phyloP scores from a whole-genome alignment of 2,797 vertebrate species.

The Sardinella longiceps region DNA sequence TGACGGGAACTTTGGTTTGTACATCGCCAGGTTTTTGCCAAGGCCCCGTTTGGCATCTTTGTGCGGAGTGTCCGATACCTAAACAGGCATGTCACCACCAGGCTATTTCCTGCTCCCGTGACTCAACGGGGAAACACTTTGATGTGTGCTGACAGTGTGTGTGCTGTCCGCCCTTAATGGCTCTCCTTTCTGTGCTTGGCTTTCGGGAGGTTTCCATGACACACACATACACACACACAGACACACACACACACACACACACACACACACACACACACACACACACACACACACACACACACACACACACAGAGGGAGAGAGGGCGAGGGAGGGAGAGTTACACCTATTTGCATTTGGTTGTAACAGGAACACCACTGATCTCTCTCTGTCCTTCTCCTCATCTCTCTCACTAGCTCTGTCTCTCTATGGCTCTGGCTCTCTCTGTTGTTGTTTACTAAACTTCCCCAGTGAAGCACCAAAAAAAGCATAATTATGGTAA shows the following conservation, averaged over 20 bases:
- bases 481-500: constrained; percentile 1
- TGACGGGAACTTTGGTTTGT: background rate
- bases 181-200: background rate
- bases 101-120: constrained; percentile 14
- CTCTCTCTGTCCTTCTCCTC: background rate
- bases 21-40: background rate
- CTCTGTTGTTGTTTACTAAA: background rate
- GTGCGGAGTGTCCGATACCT: background rate
- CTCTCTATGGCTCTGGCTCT: too few species aligned
- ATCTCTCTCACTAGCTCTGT: background rate
- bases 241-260: background rate
- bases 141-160: constrained; percentile 21
- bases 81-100: background rate
- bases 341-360: background rate
- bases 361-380: background rate
- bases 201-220: constrained; percentile 23
- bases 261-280: background rate
- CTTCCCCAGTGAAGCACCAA: background rate
- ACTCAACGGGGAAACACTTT: constrained; percentile 24
- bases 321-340: background rate
- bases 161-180: background rate
- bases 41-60: background rate
- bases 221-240: background rate
- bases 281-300: background rate
- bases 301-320: background rate